These are phyloP conservation scores for Anguilla japonica DNA, from an alignment of 2,113 vertebrate species.

Conservation along the genomic window DNA sequence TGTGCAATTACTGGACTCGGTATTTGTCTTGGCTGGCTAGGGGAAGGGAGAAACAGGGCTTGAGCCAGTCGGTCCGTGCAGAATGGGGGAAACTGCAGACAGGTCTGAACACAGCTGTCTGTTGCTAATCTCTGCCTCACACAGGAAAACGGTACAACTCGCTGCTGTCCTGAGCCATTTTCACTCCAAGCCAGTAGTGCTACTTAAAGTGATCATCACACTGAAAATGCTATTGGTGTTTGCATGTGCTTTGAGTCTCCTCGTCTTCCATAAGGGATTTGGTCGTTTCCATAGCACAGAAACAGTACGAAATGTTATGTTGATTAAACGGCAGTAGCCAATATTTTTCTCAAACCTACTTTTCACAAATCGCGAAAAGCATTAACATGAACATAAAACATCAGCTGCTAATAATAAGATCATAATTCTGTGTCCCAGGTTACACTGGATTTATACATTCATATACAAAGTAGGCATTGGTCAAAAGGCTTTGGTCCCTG, in stretches of 20 bases:
- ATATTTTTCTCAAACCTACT: not conserved
- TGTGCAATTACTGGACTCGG: not conserved
- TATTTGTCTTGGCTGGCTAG: not conserved
- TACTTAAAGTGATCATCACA: not conserved
- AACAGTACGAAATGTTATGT: not conserved
- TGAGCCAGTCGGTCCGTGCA: not conserved
- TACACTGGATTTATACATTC: not conserved
- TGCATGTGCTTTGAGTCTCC: not conserved
- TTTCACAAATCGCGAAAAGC: not conserved
- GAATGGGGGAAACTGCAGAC: not conserved
- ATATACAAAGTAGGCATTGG: not conserved
- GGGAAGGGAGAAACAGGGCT: not conserved
- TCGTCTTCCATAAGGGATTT: not conserved
- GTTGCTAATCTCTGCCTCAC: not conserved
- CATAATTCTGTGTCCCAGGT: not conserved
- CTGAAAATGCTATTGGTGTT: not conserved
- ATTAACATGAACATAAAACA: not conserved
- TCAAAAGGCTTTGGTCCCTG: not conserved
- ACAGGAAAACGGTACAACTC: not conserved
- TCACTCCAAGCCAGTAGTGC: not conserved
- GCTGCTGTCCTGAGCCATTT: not conserved
- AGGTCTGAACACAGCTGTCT: not conserved
- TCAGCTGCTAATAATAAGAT: not conserved
- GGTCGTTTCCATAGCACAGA: not conserved
- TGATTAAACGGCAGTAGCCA: not conserved